Percentiles rank a stretch among this genome's conserved stretches.
These are phyloP conservation scores for Drosophila meridionalis DNA, from an alignment of 2,888 invertebrate species.

Conservation along the genomic window DNA sequence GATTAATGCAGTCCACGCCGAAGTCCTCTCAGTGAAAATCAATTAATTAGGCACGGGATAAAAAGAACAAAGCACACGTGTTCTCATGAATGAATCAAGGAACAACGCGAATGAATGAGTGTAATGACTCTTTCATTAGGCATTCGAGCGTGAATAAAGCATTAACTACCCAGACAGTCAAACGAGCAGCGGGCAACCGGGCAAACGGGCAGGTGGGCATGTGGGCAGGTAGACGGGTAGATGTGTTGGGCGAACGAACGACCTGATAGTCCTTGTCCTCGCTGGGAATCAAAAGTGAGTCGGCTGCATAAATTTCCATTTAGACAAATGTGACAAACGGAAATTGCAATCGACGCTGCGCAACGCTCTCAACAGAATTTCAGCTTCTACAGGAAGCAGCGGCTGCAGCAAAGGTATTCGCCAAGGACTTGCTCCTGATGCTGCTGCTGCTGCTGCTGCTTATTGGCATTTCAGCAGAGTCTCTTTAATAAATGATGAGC, in stretches of 20 bases:
- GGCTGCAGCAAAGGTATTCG: constrained; percentile 31
- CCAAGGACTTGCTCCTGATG: constrained; percentile 41
- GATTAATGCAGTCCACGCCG: constrained; percentile 56
- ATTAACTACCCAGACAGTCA: constrained; percentile 46
- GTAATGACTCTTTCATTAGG: constrained; percentile 69
- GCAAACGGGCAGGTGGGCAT: background rate
- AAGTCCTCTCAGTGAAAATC: constrained; percentile 52
- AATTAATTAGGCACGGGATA: constrained; percentile 62
- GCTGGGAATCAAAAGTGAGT: constrained; percentile 24
- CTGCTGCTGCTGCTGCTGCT: constrained; percentile 31
- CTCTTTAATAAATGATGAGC: constrained; percentile 70
- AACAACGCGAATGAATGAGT: constrained; percentile 55
- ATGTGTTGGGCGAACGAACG: background rate
- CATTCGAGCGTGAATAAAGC: constrained; percentile 67
- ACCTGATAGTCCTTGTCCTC: background rate
- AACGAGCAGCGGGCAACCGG: background rate
- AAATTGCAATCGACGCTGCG: constrained; percentile 71
- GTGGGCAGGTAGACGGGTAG: no score
- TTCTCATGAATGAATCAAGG: constrained; percentile 59
- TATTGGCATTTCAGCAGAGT: constrained; percentile 45
- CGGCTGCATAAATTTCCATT: constrained; percentile 73
- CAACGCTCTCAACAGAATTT: constrained; percentile 52
- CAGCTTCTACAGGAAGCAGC: constrained; percentile 43
- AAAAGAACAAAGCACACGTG: constrained; percentile 38
- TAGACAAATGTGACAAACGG: constrained; percentile 76